phyloP scores from a whole-genome alignment of 2,888 invertebrate genomes.

The Ectemnius continuus region DNA sequence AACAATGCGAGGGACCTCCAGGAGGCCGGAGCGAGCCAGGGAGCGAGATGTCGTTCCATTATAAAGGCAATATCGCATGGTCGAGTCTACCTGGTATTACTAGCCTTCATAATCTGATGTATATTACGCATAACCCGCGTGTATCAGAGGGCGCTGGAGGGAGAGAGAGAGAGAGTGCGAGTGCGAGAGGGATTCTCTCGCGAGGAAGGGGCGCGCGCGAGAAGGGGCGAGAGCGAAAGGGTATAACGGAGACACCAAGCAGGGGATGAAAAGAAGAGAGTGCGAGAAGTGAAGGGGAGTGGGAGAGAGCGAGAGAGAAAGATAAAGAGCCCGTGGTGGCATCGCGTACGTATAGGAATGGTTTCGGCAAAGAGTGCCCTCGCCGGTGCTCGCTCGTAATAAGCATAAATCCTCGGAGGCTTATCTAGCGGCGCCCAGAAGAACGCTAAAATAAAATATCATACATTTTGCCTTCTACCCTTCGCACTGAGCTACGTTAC shows the following conservation, averaged over 20 bases:
- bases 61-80: conserved; percentile 69
- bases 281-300: conserved; percentile 31
- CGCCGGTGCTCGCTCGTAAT: conserved; percentile 72
- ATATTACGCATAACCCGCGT: conserved; percentile 66
- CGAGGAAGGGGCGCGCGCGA: conserved; percentile 13
- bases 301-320: conserved; percentile 37
- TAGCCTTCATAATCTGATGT: conserved; percentile 71
- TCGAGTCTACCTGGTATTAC: conserved; percentile 63
- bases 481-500: conserved; percentile 57
- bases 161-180: too few relatives aligned
- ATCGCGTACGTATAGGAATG: conserved; percentile 60
- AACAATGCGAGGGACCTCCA: conserved; percentile 34
- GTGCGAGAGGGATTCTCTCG: not conserved
- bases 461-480: conserved; percentile 74
- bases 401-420: conserved; percentile 77
- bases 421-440: conserved; percentile 76
- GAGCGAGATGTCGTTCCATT: conserved; percentile 65
- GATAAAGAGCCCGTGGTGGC: conserved; percentile 44
- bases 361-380: conserved; percentile 69
- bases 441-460: conserved; percentile 78
- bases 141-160: conserved; percentile 32
- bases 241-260: conserved; percentile 1
- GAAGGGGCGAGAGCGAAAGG: conserved; percentile 17
- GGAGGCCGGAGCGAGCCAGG: conserved; percentile 14
- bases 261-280: conserved; percentile 41